Evolutionary conservation across 1,140 invertebrate genomes (phyloP).

Genomic region (Drosophila funebris): DNA sequence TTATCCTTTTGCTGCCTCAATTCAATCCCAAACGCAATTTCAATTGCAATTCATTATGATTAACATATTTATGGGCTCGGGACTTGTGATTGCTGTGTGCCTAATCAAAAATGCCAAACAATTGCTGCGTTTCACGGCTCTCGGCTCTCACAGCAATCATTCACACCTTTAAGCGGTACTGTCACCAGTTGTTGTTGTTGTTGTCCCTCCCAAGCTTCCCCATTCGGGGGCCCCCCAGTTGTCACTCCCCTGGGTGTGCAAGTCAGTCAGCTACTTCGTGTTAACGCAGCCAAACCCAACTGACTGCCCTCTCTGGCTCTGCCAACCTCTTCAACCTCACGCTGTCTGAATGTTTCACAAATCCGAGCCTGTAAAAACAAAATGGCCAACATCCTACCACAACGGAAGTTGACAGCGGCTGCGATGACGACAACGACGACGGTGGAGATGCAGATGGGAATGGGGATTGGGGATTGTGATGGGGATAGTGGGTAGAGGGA

Average conservation of each 20-base stretch:
- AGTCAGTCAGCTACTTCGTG: constrained; percentile 38
- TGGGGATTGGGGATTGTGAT: too few species aligned
- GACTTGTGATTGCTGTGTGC: constrained; percentile 12
- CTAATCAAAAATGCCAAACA: constrained; percentile 58
- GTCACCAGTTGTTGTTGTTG: constrained; percentile 24
- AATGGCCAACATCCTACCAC: constrained; percentile 66
- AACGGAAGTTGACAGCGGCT: constrained; percentile 57
- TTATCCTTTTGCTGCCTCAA: too few species aligned
- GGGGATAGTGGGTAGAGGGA: neutral
- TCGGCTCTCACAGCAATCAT: constrained; percentile 56
- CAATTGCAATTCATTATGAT: constrained; percentile 75
- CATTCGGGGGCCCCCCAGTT: neutral
- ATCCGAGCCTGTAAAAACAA: constrained; percentile 74
- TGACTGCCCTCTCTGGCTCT: constrained; percentile 30
- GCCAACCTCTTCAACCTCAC: neutral
- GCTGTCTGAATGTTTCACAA: constrained; percentile 32
- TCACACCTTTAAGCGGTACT: constrained; percentile 71
- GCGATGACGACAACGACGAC: constrained; percentile 8
- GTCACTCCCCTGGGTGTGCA: constrained; percentile 34
- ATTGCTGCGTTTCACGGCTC: neutral
- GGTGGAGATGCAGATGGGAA: constrained; percentile 5
- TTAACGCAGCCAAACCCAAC: constrained; percentile 43
- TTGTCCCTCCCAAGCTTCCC: neutral
- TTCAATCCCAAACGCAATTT: constrained; percentile 41
- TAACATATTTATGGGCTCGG: constrained; percentile 68